Evolutionary conservation across 2,797 vertebrate species (phyloP).

Genomic region (Xiphorhynchus erythropygius): DNA sequence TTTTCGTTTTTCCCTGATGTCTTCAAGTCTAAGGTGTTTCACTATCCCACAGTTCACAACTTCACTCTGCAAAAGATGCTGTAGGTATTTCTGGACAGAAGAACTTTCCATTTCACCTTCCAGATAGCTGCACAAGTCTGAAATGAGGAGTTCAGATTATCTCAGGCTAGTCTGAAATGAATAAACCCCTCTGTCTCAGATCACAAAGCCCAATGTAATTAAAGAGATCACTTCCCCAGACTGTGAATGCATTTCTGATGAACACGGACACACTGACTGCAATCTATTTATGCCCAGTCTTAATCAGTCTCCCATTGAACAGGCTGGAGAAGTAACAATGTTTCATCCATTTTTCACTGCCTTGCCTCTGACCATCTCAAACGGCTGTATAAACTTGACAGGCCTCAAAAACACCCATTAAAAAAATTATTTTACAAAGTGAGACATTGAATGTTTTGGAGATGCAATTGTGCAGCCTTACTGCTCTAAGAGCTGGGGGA

Average conservation of each 20-base stretch:
- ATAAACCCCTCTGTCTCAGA: not conserved
- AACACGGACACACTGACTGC: not conserved
- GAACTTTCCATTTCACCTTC: conserved; percentile 83
- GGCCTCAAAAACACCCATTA: not conserved
- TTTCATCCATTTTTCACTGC: not conserved
- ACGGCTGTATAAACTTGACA: not conserved
- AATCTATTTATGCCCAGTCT: not conserved
- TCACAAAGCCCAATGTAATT: conserved; percentile 39
- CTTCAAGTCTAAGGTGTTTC: conserved; percentile 78
- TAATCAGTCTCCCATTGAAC: conserved; percentile 17
- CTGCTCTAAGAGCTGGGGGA: not conserved
- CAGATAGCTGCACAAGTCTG: conserved; percentile 88
- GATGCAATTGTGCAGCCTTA: not conserved
- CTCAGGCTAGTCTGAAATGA: conserved; percentile 6
- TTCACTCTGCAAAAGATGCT: conserved; percentile 87
- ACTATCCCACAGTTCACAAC: conserved; percentile 75
- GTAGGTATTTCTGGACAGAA: conserved; percentile 81
- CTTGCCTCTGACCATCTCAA: not conserved
- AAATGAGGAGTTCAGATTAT: conserved; percentile 36
- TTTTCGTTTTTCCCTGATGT: conserved; percentile 71
- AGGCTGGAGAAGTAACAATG: not conserved
- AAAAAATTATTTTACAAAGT: not conserved
- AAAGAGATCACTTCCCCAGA: conserved; percentile 6
- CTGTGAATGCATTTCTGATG: conserved; percentile 21
- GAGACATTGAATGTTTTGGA: not conserved